Base-by-base conservation (phyloP, 1,140 invertebrate genomes). In the Drosophila erecta region DNA sequence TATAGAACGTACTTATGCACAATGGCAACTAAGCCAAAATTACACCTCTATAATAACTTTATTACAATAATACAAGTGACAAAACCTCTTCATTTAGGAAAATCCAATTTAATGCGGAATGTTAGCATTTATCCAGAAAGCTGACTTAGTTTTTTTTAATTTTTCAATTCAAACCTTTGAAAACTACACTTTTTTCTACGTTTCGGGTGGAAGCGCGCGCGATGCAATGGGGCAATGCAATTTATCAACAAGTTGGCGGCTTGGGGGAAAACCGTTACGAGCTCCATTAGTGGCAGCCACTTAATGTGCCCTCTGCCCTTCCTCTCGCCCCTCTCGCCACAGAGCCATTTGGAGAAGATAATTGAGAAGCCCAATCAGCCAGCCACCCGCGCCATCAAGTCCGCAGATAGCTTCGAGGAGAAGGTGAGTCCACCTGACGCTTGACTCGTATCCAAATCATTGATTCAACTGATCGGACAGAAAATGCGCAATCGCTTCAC, bases 261-360 rank as follows among this genome's bases (percentile, higher is more conserved):
- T 40, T 15, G 14, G 59, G 47, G 53, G 24, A 49, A 76, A 76
- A 22, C 35, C 62, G 38, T 57, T 65, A 64, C 58, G 24, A 74
- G 54, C 33, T 49, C 76, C 78, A 87, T 86, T 86, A 81, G 81
- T 67, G 79, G 61, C 84, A 61, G 62, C 27, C 79, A 89, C 79
- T 89, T 87, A 89, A 87, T 83, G 83, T 60, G 47, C 35, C 14
- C 57, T 35, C 24, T 58, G 37, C 24, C n/a, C 30, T 50, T 40
- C 60, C 65, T 75, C 30, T 54, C 46, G 64, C 50, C 54, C 55
- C 40, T 44, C 60, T 94, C 94, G 1, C 15, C 20, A 7, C 93
- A 96, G 96, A 96, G 95, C 87, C 96, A 97, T 92, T 93, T 97
- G 71, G 96, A 97, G 90, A 95, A 95, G 81, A 97, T 97, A 81